Conservation (phyloP, 2,888 invertebrate genomes). For the Hirtodrosophila trivittata region DNA sequence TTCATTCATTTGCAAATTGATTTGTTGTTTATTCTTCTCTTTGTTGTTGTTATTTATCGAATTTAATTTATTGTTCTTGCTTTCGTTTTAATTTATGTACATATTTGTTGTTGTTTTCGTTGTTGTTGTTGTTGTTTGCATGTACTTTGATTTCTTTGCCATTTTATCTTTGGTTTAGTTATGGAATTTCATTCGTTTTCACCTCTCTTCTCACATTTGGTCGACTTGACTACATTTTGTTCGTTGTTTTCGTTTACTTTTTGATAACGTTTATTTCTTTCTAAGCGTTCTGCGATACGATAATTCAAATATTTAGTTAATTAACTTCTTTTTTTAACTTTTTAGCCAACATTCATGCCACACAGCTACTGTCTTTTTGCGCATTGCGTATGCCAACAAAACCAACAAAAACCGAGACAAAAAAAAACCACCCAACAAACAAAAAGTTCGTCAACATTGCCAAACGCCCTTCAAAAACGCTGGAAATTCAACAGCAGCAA, state of each 20-base stretch:
- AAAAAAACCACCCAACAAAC: constrained; percentile 6
- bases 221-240: constrained; percentile 40
- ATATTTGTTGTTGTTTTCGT: constrained; percentile 17
- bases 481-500: constrained; percentile 26
- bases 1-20: constrained; percentile 70
- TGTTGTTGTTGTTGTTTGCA: constrained; percentile 19
- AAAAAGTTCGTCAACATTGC: constrained; percentile 23
- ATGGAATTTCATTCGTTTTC: constrained; percentile 26
- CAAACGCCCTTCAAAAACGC: constrained; percentile 58
- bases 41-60: constrained; percentile 27
- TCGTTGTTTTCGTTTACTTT: constrained; percentile 8
- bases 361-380: constrained; percentile 27
- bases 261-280: constrained; percentile 39
- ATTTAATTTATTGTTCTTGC: constrained; percentile 52
- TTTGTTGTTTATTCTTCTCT: constrained; percentile 43
- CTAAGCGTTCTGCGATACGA: constrained; percentile 25
- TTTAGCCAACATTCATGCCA: constrained; percentile 21
- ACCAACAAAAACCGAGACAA: background rate
- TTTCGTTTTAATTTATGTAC: constrained; percentile 48
- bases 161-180: constrained; percentile 74
- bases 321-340: too few species aligned
- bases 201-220: background rate
- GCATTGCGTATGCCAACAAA: constrained; percentile 33
- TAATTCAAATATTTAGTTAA: constrained; percentile 22
- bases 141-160: constrained; percentile 64